phyloP scores from a whole-genome alignment of 2,797 vertebrate species.

The Carapus acus region DNA sequence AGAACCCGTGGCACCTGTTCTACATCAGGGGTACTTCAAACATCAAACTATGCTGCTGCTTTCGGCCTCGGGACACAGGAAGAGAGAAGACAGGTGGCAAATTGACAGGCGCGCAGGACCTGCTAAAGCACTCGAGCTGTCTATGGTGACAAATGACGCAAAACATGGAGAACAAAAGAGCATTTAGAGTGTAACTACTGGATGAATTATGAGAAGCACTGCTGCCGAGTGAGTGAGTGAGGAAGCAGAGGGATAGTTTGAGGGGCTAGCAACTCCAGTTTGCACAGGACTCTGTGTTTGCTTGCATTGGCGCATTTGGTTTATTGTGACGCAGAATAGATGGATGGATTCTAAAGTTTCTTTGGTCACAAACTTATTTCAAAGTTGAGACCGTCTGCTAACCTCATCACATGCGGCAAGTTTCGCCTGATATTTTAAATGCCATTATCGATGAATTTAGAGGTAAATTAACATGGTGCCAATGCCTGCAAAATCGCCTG shows the following conservation, averaged over 20 bases:
- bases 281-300: conserved; percentile 18
- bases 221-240: background rate
- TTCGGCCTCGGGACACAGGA: conserved; percentile 25
- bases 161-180: conserved; percentile 29
- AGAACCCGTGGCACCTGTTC: conserved; percentile 45
- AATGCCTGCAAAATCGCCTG: too few relatives aligned
- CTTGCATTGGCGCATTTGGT: conserved; percentile 24
- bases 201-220: background rate
- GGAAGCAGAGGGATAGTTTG: background rate
- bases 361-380: too few relatives aligned
- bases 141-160: conserved; percentile 32
- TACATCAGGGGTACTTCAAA: conserved; percentile 51
- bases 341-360: conserved; percentile 19
- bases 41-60: conserved; percentile 14
- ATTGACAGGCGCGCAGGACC: conserved; percentile 26
- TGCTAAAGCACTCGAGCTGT: conserved; percentile 48
- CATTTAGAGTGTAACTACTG: conserved; percentile 12
- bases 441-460: too few relatives aligned
- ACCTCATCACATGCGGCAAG: too few relatives aligned
- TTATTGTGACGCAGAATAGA: conserved; percentile 11
- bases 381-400: too few relatives aligned
- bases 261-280: background rate
- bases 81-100: conserved; percentile 26
- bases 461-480: conserved; percentile 16
- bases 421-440: too few relatives aligned